A percentile compares a stretch with the other conserved stretches of the same genome.
These are phyloP conservation scores for Rotaria socialis DNA, from an alignment of 2,888 invertebrate species.

Conservation along the genomic window DNA sequence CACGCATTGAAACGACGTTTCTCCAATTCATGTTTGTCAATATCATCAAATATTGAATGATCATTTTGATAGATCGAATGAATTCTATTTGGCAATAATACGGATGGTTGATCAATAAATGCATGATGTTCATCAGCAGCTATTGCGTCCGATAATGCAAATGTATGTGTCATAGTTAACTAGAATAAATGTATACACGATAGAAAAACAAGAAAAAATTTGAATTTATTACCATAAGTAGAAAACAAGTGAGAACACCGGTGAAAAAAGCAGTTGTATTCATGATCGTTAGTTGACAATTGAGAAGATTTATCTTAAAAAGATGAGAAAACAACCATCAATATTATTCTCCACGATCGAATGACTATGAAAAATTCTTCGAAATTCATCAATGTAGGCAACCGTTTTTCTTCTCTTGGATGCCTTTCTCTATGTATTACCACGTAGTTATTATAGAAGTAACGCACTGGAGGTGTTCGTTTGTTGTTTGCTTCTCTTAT, in stretches of 20 bases:
- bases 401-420: neutral
- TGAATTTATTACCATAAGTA: neutral
- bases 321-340: too few relatives aligned
- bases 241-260: neutral
- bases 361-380: too few relatives aligned
- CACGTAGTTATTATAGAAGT: neutral
- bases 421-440: neutral
- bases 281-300: neutral
- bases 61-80: neutral
- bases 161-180: neutral
- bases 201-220: neutral
- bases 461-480: neutral
- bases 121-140: neutral
- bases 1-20: constrained; percentile 19
- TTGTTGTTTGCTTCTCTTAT: neutral
- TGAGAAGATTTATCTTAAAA: too few relatives aligned
- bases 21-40: neutral
- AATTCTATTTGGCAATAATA: neutral
- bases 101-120: neutral
- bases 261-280: neutral
- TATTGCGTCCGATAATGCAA: neutral
- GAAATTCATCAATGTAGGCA: neutral
- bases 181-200: neutral
- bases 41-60: neutral
- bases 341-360: too few relatives aligned